Base-by-base conservation (phyloP, 2,797 vertebrate species). In the Trematocara caparti region DNA sequence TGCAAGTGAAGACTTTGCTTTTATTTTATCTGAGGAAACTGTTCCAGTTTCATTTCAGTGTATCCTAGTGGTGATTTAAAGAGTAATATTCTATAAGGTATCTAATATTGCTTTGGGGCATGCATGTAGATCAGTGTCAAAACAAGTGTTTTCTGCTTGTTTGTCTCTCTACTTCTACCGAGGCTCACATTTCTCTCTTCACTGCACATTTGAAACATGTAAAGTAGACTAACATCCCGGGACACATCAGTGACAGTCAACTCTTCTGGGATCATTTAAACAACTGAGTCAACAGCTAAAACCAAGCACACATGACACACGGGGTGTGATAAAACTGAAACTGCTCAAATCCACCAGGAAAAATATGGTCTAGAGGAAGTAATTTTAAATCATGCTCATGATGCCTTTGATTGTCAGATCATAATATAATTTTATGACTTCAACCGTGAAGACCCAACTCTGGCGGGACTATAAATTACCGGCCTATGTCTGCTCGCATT, bases 401-500 rank as follows among this genome's bases (percentile, higher is more conserved):
- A 85, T 78, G 84, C 83, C 50, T 66, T 80, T 83, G 75, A 90
- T 84, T 89, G 89, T 92, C 83, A 86, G 81, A 89, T 89, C 87
- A 81, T 90, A 85, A 92, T 87, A 83, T 83, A 13, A 83, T 86
- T 90, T 91, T 84, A 88, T 73, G 77, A 89, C 84, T 82, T 87
- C 82, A 80, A 83, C 83, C 7, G 45, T 82, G 88, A 84, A 88
- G 73, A 81, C 86, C 53, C 53, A 50, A 69, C 73, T 84, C 91
- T 82, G 80, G 36, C 32, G 90, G 89, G 90, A 87, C 83, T 36
- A 76, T 92, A 89, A 92, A 91, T 92, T 84, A 92, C 78, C 1
- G 53, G 81, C 81, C 82, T 51, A 74, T 86, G 91, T 92, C 90
- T 88, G 19, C 84, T 88, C 76, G 72, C 78, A 19, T 90, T 91